Conservation (phyloP, 2,888 invertebrate species). For the Arge pagana region DNA sequence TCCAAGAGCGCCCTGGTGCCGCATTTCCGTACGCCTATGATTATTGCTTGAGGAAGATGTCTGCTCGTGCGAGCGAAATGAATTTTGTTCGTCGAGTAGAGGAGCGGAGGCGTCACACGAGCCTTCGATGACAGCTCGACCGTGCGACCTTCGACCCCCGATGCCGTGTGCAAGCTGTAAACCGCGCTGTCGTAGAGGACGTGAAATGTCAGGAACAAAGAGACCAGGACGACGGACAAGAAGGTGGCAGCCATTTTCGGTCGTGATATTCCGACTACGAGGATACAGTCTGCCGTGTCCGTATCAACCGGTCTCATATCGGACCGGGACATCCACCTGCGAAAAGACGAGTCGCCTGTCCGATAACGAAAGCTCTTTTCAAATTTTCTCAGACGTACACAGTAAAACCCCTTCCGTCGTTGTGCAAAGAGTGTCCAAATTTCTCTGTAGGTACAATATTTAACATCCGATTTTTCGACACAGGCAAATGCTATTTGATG, state of each 20-base stretch:
- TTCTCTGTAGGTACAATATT: too few relatives aligned
- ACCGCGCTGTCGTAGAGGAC: constrained; percentile 84
- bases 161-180: constrained; percentile 72
- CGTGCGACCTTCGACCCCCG: constrained; percentile 49
- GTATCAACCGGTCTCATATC: constrained; percentile 83
- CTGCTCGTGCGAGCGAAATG: constrained; percentile 69
- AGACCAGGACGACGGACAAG: constrained; percentile 78
- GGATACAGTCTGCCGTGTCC: constrained; percentile 83
- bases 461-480: too few relatives aligned
- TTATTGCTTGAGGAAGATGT: constrained; percentile 78
- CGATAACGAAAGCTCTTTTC: too few relatives aligned
- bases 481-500: too few relatives aligned
- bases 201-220: constrained; percentile 83
- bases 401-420: too few relatives aligned
- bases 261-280: constrained; percentile 82
- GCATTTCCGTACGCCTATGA: constrained; percentile 95
- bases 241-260: constrained; percentile 82
- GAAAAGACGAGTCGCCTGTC: too few relatives aligned
- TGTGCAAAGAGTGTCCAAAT: too few relatives aligned
- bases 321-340: constrained; percentile 81
- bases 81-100: constrained; percentile 58
- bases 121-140: constrained; percentile 52
- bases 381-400: too few relatives aligned
- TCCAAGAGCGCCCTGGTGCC: constrained; percentile 95
- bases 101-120: constrained; percentile 58